A percentile compares a stretch with the other conserved stretches of the same genome.
phyloP scores from a whole-genome alignment of 2,888 invertebrate species.

The Mesochorus sp. region DNA sequence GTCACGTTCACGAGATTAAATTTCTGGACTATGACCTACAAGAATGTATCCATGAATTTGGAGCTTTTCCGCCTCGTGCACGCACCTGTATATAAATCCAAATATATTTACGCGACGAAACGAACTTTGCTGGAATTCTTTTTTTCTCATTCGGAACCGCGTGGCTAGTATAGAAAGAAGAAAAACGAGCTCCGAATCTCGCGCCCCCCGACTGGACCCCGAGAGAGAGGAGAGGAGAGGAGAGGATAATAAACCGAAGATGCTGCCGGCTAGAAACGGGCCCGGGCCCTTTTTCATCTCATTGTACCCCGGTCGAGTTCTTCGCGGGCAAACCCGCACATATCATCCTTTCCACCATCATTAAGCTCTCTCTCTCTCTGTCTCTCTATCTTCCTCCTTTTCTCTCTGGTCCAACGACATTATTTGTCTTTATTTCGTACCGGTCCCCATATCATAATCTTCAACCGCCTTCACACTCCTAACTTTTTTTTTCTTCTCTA shows the following conservation, averaged over 20 bases:
- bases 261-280: slow-evolving; percentile 38
- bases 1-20: slow-evolving; percentile 53
- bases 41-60: background rate
- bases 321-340: slow-evolving; percentile 26
- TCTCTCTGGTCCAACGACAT: slow-evolving; percentile 35
- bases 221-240: slow-evolving; percentile 31
- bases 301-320: slow-evolving; percentile 45
- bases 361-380: slow-evolving; percentile 28
- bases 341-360: slow-evolving; percentile 45
- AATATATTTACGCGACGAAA: slow-evolving; percentile 38
- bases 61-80: background rate
- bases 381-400: background rate
- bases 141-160: background rate
- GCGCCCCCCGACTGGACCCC: slow-evolving; percentile 36
- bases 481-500: background rate
- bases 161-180: background rate
- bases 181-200: slow-evolving; percentile 47
- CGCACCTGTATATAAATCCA: background rate
- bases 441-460: slow-evolving; percentile 12
- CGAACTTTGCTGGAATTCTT: slow-evolving; percentile 24
- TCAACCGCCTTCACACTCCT: slow-evolving; percentile 13
- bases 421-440: slow-evolving; percentile 21
- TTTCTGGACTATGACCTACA: background rate
- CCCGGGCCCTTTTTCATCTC: slow-evolving; percentile 41
- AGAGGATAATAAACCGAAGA: slow-evolving; percentile 24